Percentiles rank a stretch among this genome's conserved stretches.
phyloP scores from a whole-genome alignment of 2,888 invertebrate genomes.

The Eupelmus urozonus region DNA sequence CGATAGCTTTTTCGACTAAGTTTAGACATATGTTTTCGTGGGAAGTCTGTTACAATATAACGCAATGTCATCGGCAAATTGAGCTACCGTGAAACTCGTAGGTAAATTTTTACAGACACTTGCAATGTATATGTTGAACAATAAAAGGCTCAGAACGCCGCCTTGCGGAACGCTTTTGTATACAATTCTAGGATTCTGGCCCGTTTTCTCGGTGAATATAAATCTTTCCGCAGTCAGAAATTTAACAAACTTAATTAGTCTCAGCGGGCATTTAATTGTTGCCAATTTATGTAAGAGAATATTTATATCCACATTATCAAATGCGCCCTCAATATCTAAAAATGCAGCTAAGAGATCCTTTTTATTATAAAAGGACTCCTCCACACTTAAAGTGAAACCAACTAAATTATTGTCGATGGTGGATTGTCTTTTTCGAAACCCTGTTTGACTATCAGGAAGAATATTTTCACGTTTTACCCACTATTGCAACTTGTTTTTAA shows the following conservation, averaged over 20 bases:
- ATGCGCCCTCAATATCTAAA: background rate
- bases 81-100: background rate
- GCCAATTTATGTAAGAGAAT: background rate
- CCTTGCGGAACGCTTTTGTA: slow-evolving; percentile 1
- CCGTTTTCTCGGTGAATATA: background rate
- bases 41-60: background rate
- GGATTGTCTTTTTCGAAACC: background rate
- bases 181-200: background rate
- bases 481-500: slow-evolving; percentile 7
- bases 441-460: background rate
- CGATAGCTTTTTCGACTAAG: background rate
- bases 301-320: background rate
- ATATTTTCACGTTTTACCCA: slow-evolving; percentile 2
- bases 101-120: background rate
- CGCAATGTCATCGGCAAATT: background rate
- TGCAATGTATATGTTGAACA: background rate
- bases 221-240: background rate
- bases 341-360: background rate
- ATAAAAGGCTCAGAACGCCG: background rate
- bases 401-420: background rate
- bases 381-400: background rate
- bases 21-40: background rate
- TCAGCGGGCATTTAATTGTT: background rate
- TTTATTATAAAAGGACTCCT: background rate
- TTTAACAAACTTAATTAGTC: background rate